phyloP scores from a whole-genome alignment of 2,888 invertebrate species.

The Caenorhabditis panamensis region DNA sequence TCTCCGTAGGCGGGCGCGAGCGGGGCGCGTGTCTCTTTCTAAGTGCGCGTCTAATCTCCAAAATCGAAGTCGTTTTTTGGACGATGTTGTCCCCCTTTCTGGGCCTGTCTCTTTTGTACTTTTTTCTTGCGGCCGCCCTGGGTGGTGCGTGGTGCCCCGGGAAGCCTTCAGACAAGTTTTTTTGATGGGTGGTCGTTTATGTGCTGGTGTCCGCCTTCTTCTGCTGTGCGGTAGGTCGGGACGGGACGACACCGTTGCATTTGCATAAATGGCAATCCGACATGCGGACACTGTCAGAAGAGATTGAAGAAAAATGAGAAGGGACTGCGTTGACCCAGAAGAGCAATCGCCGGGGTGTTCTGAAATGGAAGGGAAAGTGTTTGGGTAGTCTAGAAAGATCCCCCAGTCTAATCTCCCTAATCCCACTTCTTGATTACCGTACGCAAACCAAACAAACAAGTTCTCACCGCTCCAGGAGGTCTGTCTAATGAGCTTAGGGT shows the following conservation, averaged over 20 bases:
- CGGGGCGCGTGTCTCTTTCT: constrained; percentile 23
- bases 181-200: constrained; percentile 59
- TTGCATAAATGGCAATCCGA: constrained; percentile 42
- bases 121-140: constrained; percentile 38
- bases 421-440: background rate
- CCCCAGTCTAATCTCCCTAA: background rate
- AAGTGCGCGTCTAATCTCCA: constrained; percentile 37
- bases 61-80: constrained; percentile 56
- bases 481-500: constrained; percentile 52
- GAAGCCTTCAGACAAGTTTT: constrained; percentile 41
- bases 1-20: constrained; percentile 16
- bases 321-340: background rate
- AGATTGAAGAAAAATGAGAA: constrained; percentile 38
- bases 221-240: constrained; percentile 47
- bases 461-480: constrained; percentile 40
- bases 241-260: constrained; percentile 56
- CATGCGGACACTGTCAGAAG: constrained; percentile 2
- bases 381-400: background rate
- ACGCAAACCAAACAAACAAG: constrained; percentile 57
- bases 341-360: constrained; percentile 4
- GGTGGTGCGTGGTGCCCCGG: constrained; percentile 24
- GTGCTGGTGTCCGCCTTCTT: constrained; percentile 53
- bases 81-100: constrained; percentile 1
- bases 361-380: background rate
- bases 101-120: constrained; percentile 52